These are phyloP conservation scores for Gallinago nigripennis DNA, from an alignment of 2,797 vertebrate genomes.

Conservation along the genomic window DNA sequence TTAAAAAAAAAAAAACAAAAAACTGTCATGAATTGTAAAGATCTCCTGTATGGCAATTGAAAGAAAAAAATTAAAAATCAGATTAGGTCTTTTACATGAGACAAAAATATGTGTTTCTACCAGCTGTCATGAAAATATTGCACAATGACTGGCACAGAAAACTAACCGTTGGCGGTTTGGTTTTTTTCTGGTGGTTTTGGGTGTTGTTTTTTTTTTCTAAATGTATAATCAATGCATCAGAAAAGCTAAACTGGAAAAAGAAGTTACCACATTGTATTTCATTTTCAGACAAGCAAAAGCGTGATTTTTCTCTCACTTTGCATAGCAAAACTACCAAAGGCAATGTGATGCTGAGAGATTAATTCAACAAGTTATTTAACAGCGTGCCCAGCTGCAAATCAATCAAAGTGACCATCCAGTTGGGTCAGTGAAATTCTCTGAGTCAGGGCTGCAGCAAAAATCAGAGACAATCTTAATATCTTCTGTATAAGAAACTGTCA, in stretches of 20 bases:
- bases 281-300: neutral
- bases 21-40: neutral
- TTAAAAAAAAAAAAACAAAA: neutral
- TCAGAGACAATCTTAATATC: neutral
- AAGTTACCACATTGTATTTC: neutral
- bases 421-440: neutral
- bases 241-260: conserved; percentile 6
- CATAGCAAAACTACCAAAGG: neutral
- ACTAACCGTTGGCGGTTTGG: neutral
- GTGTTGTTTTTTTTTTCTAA: neutral
- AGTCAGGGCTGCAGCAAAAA: neutral
- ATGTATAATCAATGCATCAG: neutral
- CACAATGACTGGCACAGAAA: conserved; percentile 54
- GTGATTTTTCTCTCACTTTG: neutral
- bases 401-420: neutral
- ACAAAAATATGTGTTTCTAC: conserved; percentile 13
- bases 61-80: neutral
- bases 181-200: neutral
- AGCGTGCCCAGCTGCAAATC: neutral
- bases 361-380: neutral
- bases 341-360: neutral
- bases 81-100: neutral
- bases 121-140: conserved; percentile 55
- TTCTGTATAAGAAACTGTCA: neutral
- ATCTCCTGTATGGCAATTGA: neutral